phyloP scores from a whole-genome alignment of 2,888 invertebrate genomes.

The Hydraecia micacea region DNA sequence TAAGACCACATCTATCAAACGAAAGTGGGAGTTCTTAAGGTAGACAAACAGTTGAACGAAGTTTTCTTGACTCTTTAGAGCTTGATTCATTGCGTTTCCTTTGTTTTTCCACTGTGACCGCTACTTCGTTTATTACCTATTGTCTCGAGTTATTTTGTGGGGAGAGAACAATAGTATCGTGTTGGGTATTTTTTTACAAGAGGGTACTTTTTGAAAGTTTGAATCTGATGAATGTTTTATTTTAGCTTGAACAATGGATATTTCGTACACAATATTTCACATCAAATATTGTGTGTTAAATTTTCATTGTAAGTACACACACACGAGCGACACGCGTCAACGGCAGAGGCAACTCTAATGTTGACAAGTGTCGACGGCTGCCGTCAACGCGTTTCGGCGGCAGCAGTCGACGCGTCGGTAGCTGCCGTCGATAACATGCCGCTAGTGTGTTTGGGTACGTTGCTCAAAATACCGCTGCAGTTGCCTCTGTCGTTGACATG shows the following conservation, averaged over 20 bases:
- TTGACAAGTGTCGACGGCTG: too few relatives aligned
- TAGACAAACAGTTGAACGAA: slow-evolving; percentile 69
- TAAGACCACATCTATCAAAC: slow-evolving; percentile 51
- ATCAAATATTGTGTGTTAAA: background rate
- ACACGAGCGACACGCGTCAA: too few relatives aligned
- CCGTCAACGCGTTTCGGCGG: too few relatives aligned
- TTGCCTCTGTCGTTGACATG: too few relatives aligned
- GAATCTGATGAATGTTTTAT: background rate
- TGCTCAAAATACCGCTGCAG: too few relatives aligned
- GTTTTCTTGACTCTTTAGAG: slow-evolving; percentile 68
- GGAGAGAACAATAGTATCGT: slow-evolving; percentile 37
- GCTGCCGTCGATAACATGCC: too few relatives aligned
- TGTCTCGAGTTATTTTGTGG: slow-evolving; percentile 52
- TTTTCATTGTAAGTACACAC: background rate
- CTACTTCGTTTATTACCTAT: slow-evolving; percentile 56
- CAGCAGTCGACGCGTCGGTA: too few relatives aligned
- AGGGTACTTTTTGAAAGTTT: background rate
- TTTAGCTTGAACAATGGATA: background rate
- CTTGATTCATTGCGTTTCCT: slow-evolving; percentile 70
- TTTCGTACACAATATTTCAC: background rate
- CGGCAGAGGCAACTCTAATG: too few relatives aligned
- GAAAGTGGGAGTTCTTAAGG: slow-evolving; percentile 47
- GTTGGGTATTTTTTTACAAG: slow-evolving; percentile 4
- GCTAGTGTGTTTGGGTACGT: too few relatives aligned
- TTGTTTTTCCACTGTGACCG: slow-evolving; percentile 52